Percentiles rank a stretch among this genome's conserved stretches.
Conservation (phyloP, 2,888 invertebrate genomes). For the Philereme vetulata region DNA sequence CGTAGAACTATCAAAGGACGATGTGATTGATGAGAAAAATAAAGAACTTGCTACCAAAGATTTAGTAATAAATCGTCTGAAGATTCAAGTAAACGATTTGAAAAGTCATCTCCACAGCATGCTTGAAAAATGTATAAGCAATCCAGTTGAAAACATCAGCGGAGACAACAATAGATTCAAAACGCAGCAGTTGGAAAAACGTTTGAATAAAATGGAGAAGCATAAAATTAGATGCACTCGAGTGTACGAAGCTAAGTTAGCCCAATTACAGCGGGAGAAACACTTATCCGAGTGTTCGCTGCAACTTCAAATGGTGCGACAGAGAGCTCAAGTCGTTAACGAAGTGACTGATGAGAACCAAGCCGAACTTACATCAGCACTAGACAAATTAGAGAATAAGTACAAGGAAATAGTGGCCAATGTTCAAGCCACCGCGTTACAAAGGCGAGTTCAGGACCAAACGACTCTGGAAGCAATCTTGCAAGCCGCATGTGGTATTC, state of each 20-base stretch:
- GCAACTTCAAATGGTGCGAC: slow-evolving; percentile 67
- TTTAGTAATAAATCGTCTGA: slow-evolving; percentile 55
- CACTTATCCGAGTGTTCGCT: slow-evolving; percentile 67
- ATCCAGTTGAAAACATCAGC: slow-evolving; percentile 46
- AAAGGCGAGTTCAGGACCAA: slow-evolving; percentile 72
- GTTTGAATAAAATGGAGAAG: slow-evolving; percentile 65
- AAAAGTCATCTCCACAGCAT: slow-evolving; percentile 56
- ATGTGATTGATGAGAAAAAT: slow-evolving; percentile 54
- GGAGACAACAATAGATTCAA: slow-evolving; percentile 48
- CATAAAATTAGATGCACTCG: slow-evolving; percentile 59
- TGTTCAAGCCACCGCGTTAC: slow-evolving; percentile 73
- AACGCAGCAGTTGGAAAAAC: slow-evolving; percentile 61
- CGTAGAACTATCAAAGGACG: slow-evolving; percentile 46
- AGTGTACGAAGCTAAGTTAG: slow-evolving; percentile 63
- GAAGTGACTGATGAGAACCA: slow-evolving; percentile 66
- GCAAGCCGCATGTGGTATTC: slow-evolving; percentile 59
- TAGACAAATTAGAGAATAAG: slow-evolving; percentile 70
- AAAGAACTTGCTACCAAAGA: slow-evolving; percentile 58
- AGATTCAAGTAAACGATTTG: slow-evolving; percentile 54
- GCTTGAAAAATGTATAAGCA: slow-evolving; percentile 54
- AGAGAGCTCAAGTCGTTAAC: slow-evolving; percentile 65
- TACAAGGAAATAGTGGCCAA: slow-evolving; percentile 75
- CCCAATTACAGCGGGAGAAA: slow-evolving; percentile 66
- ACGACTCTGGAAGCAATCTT: slow-evolving; percentile 67
- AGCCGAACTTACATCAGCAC: slow-evolving; percentile 56